These are phyloP conservation scores for Bombyx huttoni DNA, from an alignment of 2,888 invertebrate species.

Conservation along the genomic window DNA sequence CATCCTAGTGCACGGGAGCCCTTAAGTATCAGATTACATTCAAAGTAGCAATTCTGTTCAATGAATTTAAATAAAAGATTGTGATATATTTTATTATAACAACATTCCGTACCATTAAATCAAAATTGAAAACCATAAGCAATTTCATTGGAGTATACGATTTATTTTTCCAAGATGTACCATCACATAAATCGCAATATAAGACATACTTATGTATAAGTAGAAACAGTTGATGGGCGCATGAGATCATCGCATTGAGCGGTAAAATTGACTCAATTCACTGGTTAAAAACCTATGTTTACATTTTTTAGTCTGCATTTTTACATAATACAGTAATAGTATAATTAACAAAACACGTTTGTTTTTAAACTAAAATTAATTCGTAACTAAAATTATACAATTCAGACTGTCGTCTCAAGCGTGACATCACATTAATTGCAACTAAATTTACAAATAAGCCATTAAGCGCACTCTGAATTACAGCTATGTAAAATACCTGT, in stretches of 20 bases:
- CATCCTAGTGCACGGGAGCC: too few relatives aligned
- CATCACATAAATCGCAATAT: conserved; percentile 22
- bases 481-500: conserved; percentile 9
- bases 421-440: conserved; percentile 56
- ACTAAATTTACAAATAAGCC: conserved; percentile 48
- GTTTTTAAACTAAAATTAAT: conserved; percentile 16
- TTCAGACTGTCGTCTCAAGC: conserved; percentile 38
- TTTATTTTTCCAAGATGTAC: conserved; percentile 26
- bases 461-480: conserved; percentile 10
- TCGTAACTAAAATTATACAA: conserved; percentile 41
- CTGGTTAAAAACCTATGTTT: conserved; percentile 38
- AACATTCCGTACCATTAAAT: too few relatives aligned
- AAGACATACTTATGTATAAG: conserved; percentile 30
- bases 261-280: conserved; percentile 60
- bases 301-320: conserved; percentile 30
- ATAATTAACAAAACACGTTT: conserved; percentile 29
- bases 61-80: too few relatives aligned
- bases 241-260: conserved; percentile 61
- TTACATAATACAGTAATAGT: conserved; percentile 26
- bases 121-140: conserved; percentile 21
- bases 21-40: too few relatives aligned
- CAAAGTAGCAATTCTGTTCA: too few relatives aligned
- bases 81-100: too few relatives aligned
- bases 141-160: conserved; percentile 24
- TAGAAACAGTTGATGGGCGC: conserved; percentile 43